Conservation (phyloP, 2,888 invertebrate genomes). For the Drosophila paramelanica region DNA sequence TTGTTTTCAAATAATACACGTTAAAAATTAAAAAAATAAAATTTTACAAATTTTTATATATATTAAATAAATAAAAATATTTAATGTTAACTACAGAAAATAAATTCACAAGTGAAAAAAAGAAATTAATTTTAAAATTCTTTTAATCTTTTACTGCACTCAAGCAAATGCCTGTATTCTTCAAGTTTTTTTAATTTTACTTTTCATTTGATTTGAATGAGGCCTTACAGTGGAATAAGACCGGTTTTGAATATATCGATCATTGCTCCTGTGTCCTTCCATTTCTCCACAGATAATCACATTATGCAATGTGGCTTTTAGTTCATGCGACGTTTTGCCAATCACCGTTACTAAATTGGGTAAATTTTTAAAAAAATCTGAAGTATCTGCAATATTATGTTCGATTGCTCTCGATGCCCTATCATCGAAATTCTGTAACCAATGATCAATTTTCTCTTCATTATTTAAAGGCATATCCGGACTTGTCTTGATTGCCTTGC, state of each 20-base stretch:
- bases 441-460: not conserved
- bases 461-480: not conserved
- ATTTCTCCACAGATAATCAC: not conserved
- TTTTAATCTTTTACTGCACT: no score
- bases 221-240: not conserved
- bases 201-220: not conserved
- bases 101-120: no score
- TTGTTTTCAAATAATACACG: no score
- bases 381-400: slow-evolving; percentile 5
- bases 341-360: not conserved
- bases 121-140: no score
- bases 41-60: no score
- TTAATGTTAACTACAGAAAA: no score
- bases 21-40: no score
- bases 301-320: not conserved
- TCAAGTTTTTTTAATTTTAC: no score
- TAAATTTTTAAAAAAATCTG: slow-evolving; percentile 11
- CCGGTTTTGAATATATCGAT: not conserved
- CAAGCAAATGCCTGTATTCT: no score
- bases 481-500: not conserved
- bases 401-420: not conserved
- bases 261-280: not conserved
- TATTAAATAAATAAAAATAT: no score
- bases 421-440: not conserved
- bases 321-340: not conserved